Conservation (phyloP, 2,888 invertebrate species). For the Polyommatus icarus region DNA sequence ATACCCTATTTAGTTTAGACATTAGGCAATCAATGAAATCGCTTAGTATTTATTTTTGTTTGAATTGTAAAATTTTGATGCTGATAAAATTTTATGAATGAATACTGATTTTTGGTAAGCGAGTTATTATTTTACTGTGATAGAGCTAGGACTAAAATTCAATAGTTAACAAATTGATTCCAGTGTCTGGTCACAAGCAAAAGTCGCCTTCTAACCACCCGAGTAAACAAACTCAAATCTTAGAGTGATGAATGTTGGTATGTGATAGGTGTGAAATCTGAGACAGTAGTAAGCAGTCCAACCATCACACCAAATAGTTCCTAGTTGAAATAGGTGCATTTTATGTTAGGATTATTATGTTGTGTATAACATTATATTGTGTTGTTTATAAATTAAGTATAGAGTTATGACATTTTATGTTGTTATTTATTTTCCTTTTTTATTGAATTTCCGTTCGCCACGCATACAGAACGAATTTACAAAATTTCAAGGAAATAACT, state of each 20-base stretch:
- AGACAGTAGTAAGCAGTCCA: conserved; percentile 24
- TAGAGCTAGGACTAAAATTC: conserved; percentile 67
- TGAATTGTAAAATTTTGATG: conserved; percentile 33
- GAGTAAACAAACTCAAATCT: neutral
- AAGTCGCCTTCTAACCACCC: neutral
- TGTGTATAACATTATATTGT: conserved; percentile 39
- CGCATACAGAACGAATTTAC: conserved; percentile 1
- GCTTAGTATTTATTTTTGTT: conserved; percentile 30
- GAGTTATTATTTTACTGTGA: conserved; percentile 76
- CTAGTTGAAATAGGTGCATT: conserved; percentile 75
- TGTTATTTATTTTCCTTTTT: conserved; percentile 33
- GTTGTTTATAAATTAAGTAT: conserved; percentile 36
- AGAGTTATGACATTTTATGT: conserved; percentile 34
- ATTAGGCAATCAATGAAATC: conserved; percentile 26
- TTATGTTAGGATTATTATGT: conserved; percentile 55
- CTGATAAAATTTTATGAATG: conserved; percentile 35
- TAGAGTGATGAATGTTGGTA: neutral
- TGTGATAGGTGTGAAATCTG: neutral
- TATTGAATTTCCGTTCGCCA: conserved; percentile 11
- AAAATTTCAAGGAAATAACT: conserved; percentile 11
- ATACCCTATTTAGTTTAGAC: neutral
- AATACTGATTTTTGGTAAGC: conserved; percentile 42
- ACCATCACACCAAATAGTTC: conserved; percentile 60
- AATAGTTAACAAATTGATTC: conserved; percentile 36
- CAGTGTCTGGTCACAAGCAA: neutral